phyloP scores from a whole-genome alignment of 2,888 invertebrate species.

The Siphonodentalium dalli region DNA sequence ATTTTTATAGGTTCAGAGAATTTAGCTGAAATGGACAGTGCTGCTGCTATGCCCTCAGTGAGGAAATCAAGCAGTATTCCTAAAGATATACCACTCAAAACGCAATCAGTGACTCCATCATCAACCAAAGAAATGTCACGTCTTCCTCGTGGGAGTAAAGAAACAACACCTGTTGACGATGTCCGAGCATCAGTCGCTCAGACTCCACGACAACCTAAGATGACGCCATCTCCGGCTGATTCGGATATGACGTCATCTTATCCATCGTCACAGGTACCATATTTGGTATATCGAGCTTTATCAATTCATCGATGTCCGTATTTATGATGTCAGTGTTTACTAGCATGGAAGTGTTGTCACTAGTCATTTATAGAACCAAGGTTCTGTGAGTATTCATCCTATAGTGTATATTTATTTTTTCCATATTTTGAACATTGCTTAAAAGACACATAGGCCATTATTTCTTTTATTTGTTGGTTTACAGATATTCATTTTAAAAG shows the following conservation, averaged over 20 bases:
- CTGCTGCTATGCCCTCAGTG: conserved; percentile 6
- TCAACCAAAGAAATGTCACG: conserved; percentile 17
- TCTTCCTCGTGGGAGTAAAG: conserved; percentile 23
- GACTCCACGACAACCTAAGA: not conserved
- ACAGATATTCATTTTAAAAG: no score
- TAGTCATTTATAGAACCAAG: no score
- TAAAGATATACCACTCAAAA: conserved; percentile 5
- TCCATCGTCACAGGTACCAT: no score
- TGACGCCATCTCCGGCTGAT: not conserved
- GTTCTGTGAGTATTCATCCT: no score
- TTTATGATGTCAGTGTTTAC: no score
- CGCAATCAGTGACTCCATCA: conserved; percentile 10
- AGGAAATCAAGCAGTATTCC: conserved; percentile 5
- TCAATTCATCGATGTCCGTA: no score
- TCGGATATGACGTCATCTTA: not conserved
- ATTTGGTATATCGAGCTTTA: no score
- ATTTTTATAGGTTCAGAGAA: conserved; percentile 32
- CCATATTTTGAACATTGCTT: no score
- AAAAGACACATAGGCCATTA: no score
- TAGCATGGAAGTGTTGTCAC: no score
- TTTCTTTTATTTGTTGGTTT: no score
- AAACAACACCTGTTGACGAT: conserved; percentile 30
- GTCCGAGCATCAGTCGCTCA: conserved; percentile 2
- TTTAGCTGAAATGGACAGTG: conserved; percentile 27
- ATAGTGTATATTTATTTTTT: no score